Evolutionary conservation across 1,140 invertebrate genomes (phyloP), one percentile per base, ranked within the genome.

Genomic region (Zaprionus capensis): DNA sequence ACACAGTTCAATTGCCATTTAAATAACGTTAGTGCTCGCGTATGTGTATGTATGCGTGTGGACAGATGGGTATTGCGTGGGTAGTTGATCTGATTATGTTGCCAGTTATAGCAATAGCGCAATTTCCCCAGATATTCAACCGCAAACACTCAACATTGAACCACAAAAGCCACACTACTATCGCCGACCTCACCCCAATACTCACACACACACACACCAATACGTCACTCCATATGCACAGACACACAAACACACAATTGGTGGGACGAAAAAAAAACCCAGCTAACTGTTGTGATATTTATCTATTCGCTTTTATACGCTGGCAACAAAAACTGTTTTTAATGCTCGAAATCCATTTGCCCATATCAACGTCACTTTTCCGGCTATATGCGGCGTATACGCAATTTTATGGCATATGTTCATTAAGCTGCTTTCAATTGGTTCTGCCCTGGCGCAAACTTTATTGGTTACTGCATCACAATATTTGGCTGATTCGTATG

Each of bases 291-390:
- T 65, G 53, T 58, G 71, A 41, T 71, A 68, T 85, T 79, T 86
- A 85, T 85, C 81, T 80, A 82, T 86, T 85, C 69, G 57, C 69
- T 62, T 78, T 85, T 78, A 78, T 74, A 65, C 51, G 72, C 36
- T 58, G 64, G 59, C 67, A 58, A 41, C 61, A 58, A 72, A 86
- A 82, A 82, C 76, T 63, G 82, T 82, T 86, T 86, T 81, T 75
- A 86, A 86, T 86, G 66, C 69, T 63, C 58, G n/a, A 64, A 82
- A 86, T 82, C 80, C 76, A 85, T 82, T 85, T 79, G 31, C 20
- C 7, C 51, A 36, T 62, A 62, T 46, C 41, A 68, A 68, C 38
- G 65, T 28, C 72, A 17, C 17, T 28, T 38, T 38, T 55, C 24
- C 38, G 59, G 34, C 51, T 38, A 51, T 56, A n/a, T 36, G 22